Conservation (phyloP, 2,113 vertebrate species). For the Pterophyllum scalare region DNA sequence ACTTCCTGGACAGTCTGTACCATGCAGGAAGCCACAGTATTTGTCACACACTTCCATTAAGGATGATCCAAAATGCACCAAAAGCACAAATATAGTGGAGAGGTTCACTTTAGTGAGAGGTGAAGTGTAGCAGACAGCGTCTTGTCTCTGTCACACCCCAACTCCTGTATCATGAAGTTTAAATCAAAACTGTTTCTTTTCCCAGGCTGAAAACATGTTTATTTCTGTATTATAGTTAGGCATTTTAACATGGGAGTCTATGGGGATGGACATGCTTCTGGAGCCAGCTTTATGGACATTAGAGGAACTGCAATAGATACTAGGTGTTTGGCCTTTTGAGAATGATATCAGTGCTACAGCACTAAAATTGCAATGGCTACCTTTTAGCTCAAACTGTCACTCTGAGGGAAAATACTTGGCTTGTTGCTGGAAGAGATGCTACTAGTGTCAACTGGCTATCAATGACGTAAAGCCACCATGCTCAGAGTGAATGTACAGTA, state of each 20-base stretch:
- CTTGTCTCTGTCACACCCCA: accelerated
- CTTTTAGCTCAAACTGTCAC: neutral
- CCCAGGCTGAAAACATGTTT: neutral
- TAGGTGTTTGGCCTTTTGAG: accelerated
- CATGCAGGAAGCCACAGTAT: accelerated
- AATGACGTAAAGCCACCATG: neutral
- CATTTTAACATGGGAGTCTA: accelerated
- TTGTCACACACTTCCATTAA: neutral
- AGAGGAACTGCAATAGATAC: accelerated
- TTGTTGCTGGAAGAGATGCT: neutral
- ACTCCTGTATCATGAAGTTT: neutral
- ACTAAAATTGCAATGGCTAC: neutral
- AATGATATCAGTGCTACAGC: neutral
- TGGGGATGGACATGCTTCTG: neutral
- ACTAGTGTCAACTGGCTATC: neutral
- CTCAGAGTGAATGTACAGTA: neutral
- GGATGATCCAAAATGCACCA: accelerated
- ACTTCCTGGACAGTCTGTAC: neutral
- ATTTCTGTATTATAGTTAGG: neutral
- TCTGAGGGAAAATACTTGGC: neutral
- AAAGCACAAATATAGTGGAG: neutral
- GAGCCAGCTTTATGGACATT: neutral
- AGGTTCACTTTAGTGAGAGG: neutral
- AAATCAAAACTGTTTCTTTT: neutral
- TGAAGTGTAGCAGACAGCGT: neutral